phyloP scores from a whole-genome alignment of 2,888 invertebrate species.

The Trachelus troglodyta region DNA sequence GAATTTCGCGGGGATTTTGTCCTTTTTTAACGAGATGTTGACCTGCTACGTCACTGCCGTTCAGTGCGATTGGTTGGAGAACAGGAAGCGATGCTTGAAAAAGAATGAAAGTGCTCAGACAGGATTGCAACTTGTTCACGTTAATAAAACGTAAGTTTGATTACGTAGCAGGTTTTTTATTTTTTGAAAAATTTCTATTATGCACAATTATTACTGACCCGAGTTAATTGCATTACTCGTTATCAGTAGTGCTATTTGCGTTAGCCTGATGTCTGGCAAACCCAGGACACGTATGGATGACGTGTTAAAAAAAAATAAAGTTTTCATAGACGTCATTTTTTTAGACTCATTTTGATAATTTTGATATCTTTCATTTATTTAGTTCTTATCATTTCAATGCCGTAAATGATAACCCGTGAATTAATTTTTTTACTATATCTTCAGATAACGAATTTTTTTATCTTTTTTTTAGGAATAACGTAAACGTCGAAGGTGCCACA shows the following conservation, averaged over 20 bases:
- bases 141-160: neutral
- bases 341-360: neutral
- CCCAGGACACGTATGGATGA: neutral
- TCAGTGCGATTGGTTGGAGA: constrained; percentile 48
- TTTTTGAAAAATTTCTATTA: too few relatives aligned
- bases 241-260: neutral
- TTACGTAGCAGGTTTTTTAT: neutral
- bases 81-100: constrained; percentile 14
- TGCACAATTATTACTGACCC: neutral
- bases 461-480: constrained; percentile 85
- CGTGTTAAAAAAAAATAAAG: neutral
- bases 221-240: neutral
- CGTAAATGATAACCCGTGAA: neutral
- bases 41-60: constrained; percentile 52
- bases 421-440: neutral
- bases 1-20: neutral
- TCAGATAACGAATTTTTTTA: neutral
- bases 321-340: too few relatives aligned
- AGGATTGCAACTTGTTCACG: neutral
- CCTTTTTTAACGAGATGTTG: constrained; percentile 35
- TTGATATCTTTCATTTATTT: neutral
- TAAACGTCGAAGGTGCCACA: constrained; percentile 98
- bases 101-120: neutral
- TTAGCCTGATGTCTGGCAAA: neutral
- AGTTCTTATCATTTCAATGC: neutral